Evolutionary conservation across 2,113 vertebrate species (phyloP), one percentile per base, ranked within the genome.

Genomic region (Phrynosoma blainvillii): DNA sequence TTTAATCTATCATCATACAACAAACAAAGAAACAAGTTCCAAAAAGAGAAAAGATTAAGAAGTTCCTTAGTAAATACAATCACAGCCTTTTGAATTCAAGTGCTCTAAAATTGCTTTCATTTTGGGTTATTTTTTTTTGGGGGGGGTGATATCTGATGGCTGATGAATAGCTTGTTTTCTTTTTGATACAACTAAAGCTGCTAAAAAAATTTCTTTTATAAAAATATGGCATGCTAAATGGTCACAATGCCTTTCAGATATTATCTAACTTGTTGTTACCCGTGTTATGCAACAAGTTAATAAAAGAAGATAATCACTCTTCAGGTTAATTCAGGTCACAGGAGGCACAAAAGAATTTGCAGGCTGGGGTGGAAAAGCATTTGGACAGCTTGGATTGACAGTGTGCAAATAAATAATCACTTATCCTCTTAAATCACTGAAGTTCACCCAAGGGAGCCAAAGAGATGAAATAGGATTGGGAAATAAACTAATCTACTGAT

Each of bases 291-390:
- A 89, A 90, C 32, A 93, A 86, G 86, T 89, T 89, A 92, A 89
- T 88, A 87, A 89, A 75, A 83, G 66, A 76, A 92, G 56, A 80
- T 94, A 94, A 90, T 90, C 89, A 83, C 76, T 79, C 6, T 25
- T 90, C 87, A 21, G 88, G 71, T 94, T 89, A 93, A 94, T 91
- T n/a, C 18, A 88, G 91, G 91, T 90, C 74, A 73, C 76, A 93
- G 82, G 84, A 92, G 66, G 23, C 54, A 84, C n/a, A 84, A 91
- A 90, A 88, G 90, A 84, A 92, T 93, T 88, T 93, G 74, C 73
- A 84, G 88, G 91, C 85, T 81, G 27, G 30, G 11, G 71, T 30
- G 27, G 14, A 10, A 88, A 92, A 93, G 89, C 0, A 62, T 90
- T 93, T 93, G 65, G 52, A 91, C 47, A 91, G 13, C 74, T 84